These are phyloP conservation scores for Danio kyathit DNA, from an alignment of 2,797 vertebrate genomes.

Conservation along the genomic window DNA sequence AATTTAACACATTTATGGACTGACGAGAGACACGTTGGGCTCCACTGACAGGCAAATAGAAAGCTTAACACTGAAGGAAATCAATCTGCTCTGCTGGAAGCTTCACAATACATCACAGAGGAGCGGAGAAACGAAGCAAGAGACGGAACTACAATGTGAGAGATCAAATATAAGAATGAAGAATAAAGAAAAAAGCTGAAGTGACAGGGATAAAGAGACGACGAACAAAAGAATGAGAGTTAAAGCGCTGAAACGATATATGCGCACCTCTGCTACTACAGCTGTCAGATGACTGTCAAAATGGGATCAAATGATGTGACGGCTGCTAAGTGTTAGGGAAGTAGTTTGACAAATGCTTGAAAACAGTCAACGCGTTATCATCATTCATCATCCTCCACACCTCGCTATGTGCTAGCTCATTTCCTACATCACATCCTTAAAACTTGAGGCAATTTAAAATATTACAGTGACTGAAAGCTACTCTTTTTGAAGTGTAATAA, in stretches of 20 bases:
- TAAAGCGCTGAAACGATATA: neutral
- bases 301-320: conserved; percentile 13
- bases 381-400: conserved; percentile 12
- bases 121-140: conserved; percentile 54
- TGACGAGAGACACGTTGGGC: conserved; percentile 58
- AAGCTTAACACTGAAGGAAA: conserved; percentile 68
- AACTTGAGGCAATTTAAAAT: neutral
- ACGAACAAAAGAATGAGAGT: conserved; percentile 7
- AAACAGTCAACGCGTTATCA: neutral
- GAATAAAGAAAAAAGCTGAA: conserved; percentile 17
- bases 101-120: conserved; percentile 66
- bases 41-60: conserved; percentile 71
- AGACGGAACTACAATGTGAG: conserved; percentile 9
- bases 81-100: conserved; percentile 67
- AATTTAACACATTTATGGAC: conserved; percentile 69
- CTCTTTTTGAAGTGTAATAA: neutral
- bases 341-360: conserved; percentile 12
- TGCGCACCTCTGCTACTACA: neutral
- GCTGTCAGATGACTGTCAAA: conserved; percentile 4
- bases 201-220: conserved; percentile 22
- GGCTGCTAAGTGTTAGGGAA: neutral
- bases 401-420: neutral
- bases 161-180: conserved; percentile 22
- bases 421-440: neutral
- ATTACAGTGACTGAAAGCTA: neutral